Base-by-base conservation (phyloP, 2,113 vertebrate species). In the Steatornis caripensis region DNA sequence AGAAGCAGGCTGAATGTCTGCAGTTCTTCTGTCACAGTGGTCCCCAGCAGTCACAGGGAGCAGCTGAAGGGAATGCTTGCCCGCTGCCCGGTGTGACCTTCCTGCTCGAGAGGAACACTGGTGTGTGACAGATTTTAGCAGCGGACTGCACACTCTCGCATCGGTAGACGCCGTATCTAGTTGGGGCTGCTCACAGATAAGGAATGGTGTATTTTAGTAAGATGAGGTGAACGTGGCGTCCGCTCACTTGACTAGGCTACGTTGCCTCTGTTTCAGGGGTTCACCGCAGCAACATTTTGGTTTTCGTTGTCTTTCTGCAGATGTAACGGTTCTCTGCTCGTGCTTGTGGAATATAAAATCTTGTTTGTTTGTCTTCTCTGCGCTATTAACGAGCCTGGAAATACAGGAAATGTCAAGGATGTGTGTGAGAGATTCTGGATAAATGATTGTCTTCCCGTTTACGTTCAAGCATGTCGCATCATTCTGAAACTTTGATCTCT, bases 101-200 rank as follows among this genome's bases (percentile, higher is more conserved):
- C 9, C 55, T 78, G 72, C 58, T 45, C 2, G 3, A 22, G 15
- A 43, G 22, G 2, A 23, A 1, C 6, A 0, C 17, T 17, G 46
- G 43, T 11, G 16, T 2, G 12, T 9, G 13, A 11, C 36, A 36
- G 32, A 23, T 10, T 7, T 12, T 36, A 30, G 76, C n/a, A n/a
- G 46, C 12, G 19, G 12, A 7, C 9, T 41, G 12, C 21, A 18
- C 8, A 1, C 19, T 7, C 4, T 2, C 7, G 17, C 26, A 7
- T 29, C 53, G 37, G 43, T 20, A 68, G 26, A 36, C 8, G 39
- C 49, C 43, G 5, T 13, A 2, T 29, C 22, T 41, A 0, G 0
- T 4, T 29, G 66, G 22, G 54, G 39, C 58, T 88, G 71, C 13
- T 17, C 71, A 12, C 18, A 49, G 48, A 3, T 65, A 11, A 53